Percentiles rank a stretch among this genome's conserved stretches.
Evolutionary conservation across 2,113 vertebrate species (phyloP).

Genomic region (Brachypteracias leptosomus): DNA sequence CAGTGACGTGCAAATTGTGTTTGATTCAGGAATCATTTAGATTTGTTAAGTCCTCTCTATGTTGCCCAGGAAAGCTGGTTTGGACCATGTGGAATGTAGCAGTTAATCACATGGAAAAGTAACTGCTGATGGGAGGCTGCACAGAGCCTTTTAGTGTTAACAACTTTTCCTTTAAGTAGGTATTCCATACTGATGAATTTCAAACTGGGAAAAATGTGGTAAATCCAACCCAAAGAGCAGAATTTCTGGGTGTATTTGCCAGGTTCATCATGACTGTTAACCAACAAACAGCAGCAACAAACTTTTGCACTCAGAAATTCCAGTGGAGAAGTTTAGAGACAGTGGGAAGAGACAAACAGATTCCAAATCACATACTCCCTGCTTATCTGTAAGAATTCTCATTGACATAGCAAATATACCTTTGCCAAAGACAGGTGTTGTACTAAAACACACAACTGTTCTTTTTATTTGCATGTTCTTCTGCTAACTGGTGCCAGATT

Average conservation of each 20-base stretch:
- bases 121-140: background rate
- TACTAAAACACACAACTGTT: background rate
- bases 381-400: background rate
- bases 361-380: background rate
- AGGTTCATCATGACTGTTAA: background rate
- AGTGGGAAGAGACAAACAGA: background rate
- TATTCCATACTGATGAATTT: background rate
- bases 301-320: background rate
- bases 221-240: background rate
- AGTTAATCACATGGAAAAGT: background rate
- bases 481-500: background rate
- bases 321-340: background rate
- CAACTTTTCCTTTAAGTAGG: background rate
- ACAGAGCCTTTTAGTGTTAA: background rate
- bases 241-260: background rate
- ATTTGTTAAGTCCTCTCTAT: background rate
- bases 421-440: background rate
- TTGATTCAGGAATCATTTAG: background rate
- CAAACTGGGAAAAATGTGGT: background rate
- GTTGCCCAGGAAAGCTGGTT: background rate
- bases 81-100: rapidly evolving
- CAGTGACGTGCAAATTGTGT: background rate
- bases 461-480: background rate
- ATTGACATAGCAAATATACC: background rate
- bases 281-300: rapidly evolving